These are phyloP conservation scores for Galagoides demidoff DNA, from an alignment of 2,797 vertebrate species.

Conservation along the genomic window DNA sequence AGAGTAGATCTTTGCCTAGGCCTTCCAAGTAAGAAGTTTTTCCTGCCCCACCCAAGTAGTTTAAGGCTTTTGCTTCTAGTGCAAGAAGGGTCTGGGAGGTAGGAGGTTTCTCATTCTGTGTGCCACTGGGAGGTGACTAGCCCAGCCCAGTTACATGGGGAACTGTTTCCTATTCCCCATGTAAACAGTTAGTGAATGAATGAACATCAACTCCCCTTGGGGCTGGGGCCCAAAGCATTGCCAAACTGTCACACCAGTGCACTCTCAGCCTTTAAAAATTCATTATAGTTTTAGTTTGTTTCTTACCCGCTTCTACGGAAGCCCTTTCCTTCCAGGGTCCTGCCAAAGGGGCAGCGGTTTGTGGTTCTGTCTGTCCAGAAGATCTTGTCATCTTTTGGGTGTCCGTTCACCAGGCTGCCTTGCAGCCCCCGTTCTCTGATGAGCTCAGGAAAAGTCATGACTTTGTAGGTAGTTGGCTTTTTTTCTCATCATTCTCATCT, in stretches of 20 bases:
- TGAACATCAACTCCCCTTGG: background rate
- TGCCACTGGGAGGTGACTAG: rapidly evolving
- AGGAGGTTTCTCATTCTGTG: background rate
- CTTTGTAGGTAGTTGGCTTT: background rate
- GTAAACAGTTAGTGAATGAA: background rate
- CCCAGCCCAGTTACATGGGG: too few species aligned
- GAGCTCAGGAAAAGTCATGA: background rate
- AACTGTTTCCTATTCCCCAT: background rate
- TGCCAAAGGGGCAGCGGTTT: background rate
- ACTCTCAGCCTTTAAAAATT: background rate
- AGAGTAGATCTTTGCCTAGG: background rate
- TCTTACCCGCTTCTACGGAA: background rate
- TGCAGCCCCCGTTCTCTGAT: background rate
- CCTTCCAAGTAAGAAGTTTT: background rate
- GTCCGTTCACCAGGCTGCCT: background rate
- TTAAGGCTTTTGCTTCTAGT: background rate
- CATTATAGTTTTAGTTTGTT: background rate
- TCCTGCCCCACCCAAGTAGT: background rate
- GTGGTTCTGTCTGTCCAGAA: background rate
- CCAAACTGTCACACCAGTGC: background rate
- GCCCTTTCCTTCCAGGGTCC: rapidly evolving
- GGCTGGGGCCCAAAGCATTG: rapidly evolving
- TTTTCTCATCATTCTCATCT: constrained; percentile 4
- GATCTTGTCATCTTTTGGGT: background rate
- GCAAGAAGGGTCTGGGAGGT: background rate